Conservation (phyloP, 2,113 vertebrate species). For the Brachyistius frenatus region DNA sequence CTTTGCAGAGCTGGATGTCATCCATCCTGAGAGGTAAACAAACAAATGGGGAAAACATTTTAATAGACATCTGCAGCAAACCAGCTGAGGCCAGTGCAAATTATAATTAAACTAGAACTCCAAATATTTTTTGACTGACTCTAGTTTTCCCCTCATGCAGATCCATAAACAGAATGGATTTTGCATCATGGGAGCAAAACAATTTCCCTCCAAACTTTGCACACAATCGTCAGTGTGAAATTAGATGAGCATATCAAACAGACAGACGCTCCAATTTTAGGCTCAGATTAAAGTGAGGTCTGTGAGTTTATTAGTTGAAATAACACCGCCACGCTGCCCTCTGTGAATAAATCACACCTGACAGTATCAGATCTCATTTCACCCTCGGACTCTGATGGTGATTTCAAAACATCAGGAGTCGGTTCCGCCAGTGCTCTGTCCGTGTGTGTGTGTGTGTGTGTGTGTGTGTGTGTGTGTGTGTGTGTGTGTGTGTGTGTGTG, state of each 20-base stretch:
- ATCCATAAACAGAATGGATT: not conserved
- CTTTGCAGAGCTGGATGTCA: slow-evolving; percentile 92
- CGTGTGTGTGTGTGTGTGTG: not conserved
- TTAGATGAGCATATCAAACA: not conserved
- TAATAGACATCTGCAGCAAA: not conserved
- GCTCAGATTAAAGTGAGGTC: slow-evolving; percentile 14
- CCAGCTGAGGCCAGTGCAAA: not conserved
- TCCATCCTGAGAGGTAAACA: slow-evolving; percentile 87
- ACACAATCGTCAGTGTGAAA: slow-evolving; percentile 3
- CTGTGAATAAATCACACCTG: slow-evolving; percentile 44
- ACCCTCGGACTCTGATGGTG: slow-evolving; percentile 19
- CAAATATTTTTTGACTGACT: not conserved
- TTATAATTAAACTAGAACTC: not conserved
- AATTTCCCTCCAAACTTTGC: slow-evolving; percentile 1
- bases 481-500: not conserved
- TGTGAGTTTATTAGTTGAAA: slow-evolving; percentile 49
- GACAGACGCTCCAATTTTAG: not conserved
- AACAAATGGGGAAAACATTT: not conserved
- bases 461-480: not conserved
- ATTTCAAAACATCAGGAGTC: slow-evolving; percentile 36
- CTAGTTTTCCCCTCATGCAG: not conserved
- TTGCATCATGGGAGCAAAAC: not conserved
- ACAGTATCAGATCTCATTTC: slow-evolving; percentile 63
- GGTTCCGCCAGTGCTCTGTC: not conserved
- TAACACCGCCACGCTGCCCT: not conserved